These are phyloP conservation scores for Balaeniceps rex DNA, from an alignment of 2,113 vertebrate species.

Conservation along the genomic window DNA sequence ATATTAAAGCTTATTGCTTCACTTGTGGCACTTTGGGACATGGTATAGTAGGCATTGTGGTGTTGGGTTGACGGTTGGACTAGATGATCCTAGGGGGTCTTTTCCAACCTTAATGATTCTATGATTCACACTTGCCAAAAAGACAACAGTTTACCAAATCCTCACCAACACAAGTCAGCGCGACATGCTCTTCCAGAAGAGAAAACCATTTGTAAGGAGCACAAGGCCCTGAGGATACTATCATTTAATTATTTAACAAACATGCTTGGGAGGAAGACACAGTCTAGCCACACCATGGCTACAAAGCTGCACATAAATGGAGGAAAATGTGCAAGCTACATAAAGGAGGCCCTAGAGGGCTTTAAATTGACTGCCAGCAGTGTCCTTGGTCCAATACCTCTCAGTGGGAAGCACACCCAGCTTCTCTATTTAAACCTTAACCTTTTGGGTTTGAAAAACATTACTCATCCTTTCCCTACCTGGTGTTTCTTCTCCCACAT, in stretches of 20 bases:
- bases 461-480: conserved; percentile 65
- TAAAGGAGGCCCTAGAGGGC: neutral
- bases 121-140: neutral
- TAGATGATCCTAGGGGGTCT: no score
- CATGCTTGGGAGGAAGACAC: neutral
- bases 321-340: neutral
- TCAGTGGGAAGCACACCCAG: neutral
- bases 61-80: no score
- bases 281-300: neutral
- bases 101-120: no score
- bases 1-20: neutral
- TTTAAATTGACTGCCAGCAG: neutral
- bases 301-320: neutral
- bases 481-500: conserved; percentile 90
- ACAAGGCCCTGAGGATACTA: neutral
- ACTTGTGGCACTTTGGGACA: no score
- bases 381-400: no score
- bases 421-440: neutral
- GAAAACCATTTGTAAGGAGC: neutral
- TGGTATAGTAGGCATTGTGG: no score
- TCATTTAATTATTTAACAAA: neutral
- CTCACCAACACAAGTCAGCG: neutral
- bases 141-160: neutral
- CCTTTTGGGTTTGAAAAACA: neutral
- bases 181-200: neutral